These are phyloP conservation scores for Netelia melanura DNA, from an alignment of 2,888 invertebrate genomes.

Conservation along the genomic window DNA sequence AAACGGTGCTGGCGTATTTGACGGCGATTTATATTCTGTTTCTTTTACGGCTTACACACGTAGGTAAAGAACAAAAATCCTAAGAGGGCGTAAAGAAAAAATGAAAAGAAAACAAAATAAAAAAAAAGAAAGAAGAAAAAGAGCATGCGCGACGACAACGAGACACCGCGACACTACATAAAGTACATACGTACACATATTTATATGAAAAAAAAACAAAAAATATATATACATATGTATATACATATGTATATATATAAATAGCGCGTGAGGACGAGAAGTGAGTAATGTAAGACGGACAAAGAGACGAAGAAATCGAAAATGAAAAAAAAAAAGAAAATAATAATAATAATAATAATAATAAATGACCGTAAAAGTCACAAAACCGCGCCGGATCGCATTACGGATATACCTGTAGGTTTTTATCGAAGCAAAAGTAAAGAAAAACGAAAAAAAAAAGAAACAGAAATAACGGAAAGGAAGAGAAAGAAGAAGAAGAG, in stretches of 20 bases:
- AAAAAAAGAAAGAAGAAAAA: conserved; percentile 20
- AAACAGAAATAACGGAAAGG: conserved; percentile 10
- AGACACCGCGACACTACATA: conserved; percentile 51
- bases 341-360: background rate
- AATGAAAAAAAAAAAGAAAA: conserved; percentile 28
- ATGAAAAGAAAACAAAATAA: no score
- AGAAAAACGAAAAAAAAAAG: conserved; percentile 14
- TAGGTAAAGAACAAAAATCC: conserved; percentile 52
- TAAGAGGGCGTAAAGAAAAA: conserved; percentile 28
- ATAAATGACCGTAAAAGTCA: conserved; percentile 42
- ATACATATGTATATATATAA: conserved; percentile 6
- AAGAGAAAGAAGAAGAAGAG: background rate
- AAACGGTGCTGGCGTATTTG: conserved; percentile 62
- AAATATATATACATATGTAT: no score
- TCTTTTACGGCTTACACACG: conserved; percentile 52
- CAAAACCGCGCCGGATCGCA: conserved; percentile 70
- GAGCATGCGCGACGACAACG: conserved; percentile 58
- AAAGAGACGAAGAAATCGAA: conserved; percentile 25
- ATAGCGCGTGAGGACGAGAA: conserved; percentile 37
- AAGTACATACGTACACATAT: conserved; percentile 25
- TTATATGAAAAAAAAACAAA: conserved; percentile 13
- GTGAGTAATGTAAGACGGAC: conserved; percentile 45
- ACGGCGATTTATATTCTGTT: conserved; percentile 61
- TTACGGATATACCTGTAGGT: conserved; percentile 56
- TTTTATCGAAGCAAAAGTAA: conserved; percentile 35